Conservation (phyloP, 92 coral and sea anemone genomes). For the Epizoanthus scotinus region DNA sequence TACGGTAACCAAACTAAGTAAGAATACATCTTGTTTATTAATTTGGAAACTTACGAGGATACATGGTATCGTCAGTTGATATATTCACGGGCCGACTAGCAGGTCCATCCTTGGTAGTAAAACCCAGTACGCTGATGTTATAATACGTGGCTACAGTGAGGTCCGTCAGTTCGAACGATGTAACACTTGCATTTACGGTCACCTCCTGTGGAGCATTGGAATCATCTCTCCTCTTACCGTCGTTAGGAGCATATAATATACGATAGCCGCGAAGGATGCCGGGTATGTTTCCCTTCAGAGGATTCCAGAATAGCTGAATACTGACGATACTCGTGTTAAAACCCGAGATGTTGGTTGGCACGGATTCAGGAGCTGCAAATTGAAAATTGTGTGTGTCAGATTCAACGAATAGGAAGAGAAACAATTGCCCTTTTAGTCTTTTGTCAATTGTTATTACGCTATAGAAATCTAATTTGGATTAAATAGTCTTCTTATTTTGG, state of each 20-base stretch:
- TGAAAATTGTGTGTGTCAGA: no score
- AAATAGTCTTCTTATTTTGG: no score
- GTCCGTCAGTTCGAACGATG: neutral
- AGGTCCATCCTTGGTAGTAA: constrained; percentile 4
- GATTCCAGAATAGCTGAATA: constrained; percentile 29
- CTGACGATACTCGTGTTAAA: constrained; percentile 8
- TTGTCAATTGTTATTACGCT: no score
- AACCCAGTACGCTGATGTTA: neutral
- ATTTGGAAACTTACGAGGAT: neutral
- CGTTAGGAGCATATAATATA: neutral
- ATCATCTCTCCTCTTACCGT: neutral
- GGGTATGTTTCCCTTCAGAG: neutral
- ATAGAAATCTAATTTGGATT: no score
- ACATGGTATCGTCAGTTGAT: neutral
- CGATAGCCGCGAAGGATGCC: constrained; percentile 9
- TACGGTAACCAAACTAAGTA: no score
- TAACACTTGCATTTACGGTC: neutral
- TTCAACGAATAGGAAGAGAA: no score
- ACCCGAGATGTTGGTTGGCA: constrained; percentile 27
- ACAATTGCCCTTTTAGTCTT: no score
- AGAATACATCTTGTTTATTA: no score
- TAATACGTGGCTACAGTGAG: neutral
- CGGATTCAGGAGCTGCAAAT: constrained; percentile 17
- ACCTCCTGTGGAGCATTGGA: neutral
- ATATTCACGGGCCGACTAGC: neutral